These are phyloP conservation scores for Petrocephalus microphthalmus DNA, from an alignment of 2,113 vertebrate genomes.

Conservation along the genomic window DNA sequence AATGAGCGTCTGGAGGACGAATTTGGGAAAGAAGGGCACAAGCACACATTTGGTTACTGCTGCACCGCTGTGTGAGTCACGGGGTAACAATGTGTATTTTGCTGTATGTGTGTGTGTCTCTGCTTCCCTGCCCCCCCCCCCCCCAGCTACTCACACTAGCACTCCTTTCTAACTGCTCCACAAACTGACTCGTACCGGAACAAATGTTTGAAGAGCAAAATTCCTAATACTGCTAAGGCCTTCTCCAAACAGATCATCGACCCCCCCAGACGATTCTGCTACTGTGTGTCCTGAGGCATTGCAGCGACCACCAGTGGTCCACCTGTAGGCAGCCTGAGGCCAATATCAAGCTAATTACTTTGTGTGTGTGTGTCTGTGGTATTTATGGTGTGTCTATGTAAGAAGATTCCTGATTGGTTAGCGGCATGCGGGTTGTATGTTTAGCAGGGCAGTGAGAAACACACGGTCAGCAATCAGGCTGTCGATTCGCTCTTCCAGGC, in stretches of 20 bases:
- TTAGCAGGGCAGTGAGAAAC: background rate
- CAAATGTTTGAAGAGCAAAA: conserved; percentile 26
- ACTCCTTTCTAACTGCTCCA: background rate
- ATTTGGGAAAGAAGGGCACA: background rate
- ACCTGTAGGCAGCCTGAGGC: background rate
- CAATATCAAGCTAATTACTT: background rate
- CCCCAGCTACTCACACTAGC: background rate
- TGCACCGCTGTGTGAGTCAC: background rate
- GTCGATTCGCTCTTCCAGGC: background rate
- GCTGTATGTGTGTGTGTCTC: too few species aligned
- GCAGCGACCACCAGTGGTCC: background rate
- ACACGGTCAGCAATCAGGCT: background rate
- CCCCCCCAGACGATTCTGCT: background rate
- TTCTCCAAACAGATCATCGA: conserved; percentile 15
- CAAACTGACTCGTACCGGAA: background rate
- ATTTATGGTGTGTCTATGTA: background rate
- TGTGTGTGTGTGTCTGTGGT: conserved; percentile 5
- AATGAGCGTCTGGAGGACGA: conserved; percentile 4
- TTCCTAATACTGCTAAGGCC: conserved; percentile 28
- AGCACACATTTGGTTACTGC: background rate
- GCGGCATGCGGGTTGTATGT: background rate
- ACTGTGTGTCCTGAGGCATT: background rate
- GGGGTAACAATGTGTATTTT: background rate
- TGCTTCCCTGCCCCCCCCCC: background rate
- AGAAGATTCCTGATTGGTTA: background rate